Evolutionary conservation across 1,140 invertebrate species (phyloP).

Genomic region (Bombus balteatus): DNA sequence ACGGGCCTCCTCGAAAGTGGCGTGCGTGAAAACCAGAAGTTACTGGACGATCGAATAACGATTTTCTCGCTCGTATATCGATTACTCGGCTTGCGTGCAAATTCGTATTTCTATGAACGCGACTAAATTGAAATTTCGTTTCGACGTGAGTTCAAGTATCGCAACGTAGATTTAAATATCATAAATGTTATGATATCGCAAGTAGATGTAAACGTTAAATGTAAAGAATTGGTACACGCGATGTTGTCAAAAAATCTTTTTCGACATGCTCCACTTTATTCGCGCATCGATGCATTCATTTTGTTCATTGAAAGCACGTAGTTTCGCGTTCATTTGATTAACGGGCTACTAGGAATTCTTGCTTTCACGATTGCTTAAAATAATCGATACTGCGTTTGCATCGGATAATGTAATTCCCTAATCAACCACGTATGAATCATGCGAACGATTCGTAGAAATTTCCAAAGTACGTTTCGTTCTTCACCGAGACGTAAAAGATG

Average conservation of each 20-base stretch:
- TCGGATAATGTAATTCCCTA: neutral
- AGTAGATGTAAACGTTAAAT: too few species aligned
- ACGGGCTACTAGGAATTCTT: neutral
- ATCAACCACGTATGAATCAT: neutral
- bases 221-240: too few species aligned
- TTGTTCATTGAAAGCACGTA: neutral
- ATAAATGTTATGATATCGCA: too few species aligned
- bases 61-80: neutral
- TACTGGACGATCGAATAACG: neutral
- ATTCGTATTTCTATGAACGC: neutral
- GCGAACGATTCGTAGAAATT: neutral
- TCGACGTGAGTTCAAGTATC: too few species aligned
- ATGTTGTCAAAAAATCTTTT: too few species aligned
- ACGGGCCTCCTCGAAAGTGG: constrained; percentile 64
- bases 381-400: neutral
- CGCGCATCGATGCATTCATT: rapidly evolving
- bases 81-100: too few species aligned
- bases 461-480: neutral
- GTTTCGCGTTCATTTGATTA: neutral
- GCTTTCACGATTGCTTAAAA: neutral
- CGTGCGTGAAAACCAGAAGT: neutral
- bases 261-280: too few species aligned
- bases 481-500: too few species aligned
- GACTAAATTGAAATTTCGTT: neutral
- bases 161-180: too few species aligned